Evolutionary conservation across 2,113 vertebrate genomes (phyloP).

Genomic region (Ardeotis arabs): DNA sequence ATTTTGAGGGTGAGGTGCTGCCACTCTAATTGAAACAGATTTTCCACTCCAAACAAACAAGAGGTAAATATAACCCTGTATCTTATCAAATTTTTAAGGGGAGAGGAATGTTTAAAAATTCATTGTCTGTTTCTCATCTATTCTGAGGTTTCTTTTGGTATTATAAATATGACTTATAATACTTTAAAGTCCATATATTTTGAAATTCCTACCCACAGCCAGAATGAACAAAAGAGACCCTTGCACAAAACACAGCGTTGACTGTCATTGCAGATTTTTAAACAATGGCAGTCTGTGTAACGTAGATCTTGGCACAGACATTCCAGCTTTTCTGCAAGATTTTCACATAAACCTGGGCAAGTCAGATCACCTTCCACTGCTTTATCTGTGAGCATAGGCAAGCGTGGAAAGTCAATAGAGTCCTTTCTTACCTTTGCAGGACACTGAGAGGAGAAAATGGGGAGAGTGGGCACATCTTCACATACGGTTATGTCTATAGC

Average conservation of each 20-base stretch:
- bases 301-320: accelerated
- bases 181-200: background rate
- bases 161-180: background rate
- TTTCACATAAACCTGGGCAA: background rate
- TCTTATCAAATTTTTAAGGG: conserved; percentile 20
- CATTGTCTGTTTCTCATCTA: conserved; percentile 5
- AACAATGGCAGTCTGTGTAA: background rate
- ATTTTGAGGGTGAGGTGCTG: background rate
- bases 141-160: background rate
- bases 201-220: background rate
- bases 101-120: conserved; percentile 32
- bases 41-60: conserved; percentile 16
- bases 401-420: background rate
- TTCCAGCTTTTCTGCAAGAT: background rate
- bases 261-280: background rate
- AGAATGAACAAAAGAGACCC: background rate
- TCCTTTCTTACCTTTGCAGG: background rate
- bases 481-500: accelerated
- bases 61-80: conserved; percentile 14
- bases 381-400: background rate
- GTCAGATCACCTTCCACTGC: background rate
- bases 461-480: background rate
- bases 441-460: background rate
- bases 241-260: background rate
- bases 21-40: background rate